phyloP scores from a whole-genome alignment of 1,140 invertebrate species.

The Drosophila nebulosa region DNA sequence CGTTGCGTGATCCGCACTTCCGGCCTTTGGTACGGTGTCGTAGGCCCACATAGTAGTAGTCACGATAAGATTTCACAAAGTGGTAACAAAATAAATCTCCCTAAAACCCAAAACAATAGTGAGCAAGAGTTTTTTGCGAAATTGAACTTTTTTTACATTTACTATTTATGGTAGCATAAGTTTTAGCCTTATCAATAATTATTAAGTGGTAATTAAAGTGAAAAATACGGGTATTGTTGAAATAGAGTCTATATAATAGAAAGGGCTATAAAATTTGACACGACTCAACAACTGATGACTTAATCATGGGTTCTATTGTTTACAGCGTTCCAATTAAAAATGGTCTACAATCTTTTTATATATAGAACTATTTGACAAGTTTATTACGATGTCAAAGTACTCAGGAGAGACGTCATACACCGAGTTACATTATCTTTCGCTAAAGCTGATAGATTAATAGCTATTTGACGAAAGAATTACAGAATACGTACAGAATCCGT shows the following conservation, averaged over 20 bases:
- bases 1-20: slow-evolving; percentile 51
- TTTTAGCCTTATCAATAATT: neutral
- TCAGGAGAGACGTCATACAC: too few relatives aligned
- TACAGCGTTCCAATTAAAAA: too few relatives aligned
- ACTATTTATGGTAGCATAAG: neutral
- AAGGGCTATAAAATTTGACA: neutral
- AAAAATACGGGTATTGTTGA: neutral
- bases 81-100: slow-evolving; percentile 6
- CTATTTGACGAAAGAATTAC: too few relatives aligned
- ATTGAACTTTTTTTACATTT: neutral
- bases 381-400: too few relatives aligned
- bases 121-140: neutral
- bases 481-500: too few relatives aligned
- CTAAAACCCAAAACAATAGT: neutral
- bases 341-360: too few relatives aligned
- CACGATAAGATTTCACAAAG: slow-evolving; percentile 62
- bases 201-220: neutral
- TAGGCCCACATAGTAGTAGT: slow-evolving; percentile 34
- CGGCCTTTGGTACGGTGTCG: slow-evolving; percentile 54
- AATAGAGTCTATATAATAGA: neutral
- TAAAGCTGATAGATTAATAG: too few relatives aligned
- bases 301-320: too few relatives aligned
- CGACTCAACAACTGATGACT: too few relatives aligned
- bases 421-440: too few relatives aligned
- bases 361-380: too few relatives aligned